Base-by-base conservation (phyloP, 2,113 vertebrate species). In the Psittacula cyanocephala region DNA sequence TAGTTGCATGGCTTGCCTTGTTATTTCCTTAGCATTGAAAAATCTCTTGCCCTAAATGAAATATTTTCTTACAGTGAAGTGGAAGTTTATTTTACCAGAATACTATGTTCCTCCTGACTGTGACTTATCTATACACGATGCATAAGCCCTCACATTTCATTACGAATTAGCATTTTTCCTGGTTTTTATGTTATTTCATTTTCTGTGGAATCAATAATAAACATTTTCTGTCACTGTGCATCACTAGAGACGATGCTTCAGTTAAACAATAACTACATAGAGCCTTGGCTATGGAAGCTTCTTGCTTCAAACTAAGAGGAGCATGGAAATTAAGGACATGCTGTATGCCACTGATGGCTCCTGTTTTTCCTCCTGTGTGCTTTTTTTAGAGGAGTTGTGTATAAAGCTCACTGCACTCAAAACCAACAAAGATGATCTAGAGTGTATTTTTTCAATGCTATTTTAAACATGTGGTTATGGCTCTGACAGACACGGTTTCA, bases 391-490 rank as follows among this genome's bases (percentile, higher is more conserved):
- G n/a, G 37, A 70, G 35, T 60, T 1, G 7, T 55, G 63, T 53
- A 72, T 65, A 86, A 69, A 79, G 41, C 37, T 91, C 68, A 39
- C 33, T 72, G 72, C 65, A 24, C 74, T 84, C 33, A 63, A 87
- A 96, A 87, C 2, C 77, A 95, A 65, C 67, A 59, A 67, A 76
- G 60, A 95, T 93, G 57, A 49, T 39, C 52, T 16, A 8, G n/a
- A 72, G 83, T 59, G 52, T 93, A 65, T 95, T 92, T 96, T 86
- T 95, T 77, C 90, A 76, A 3, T 43, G 88, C 95, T 97, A 96
- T 96, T 96, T 95, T 93, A 91, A 89, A 91, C 78, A 9, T 95
- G 95, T 93, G 95, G 95, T 97, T 96, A 76, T 49, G 88, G 88
- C 65, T 96, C 47, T 44, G 44, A 65, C 72, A 72, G 80, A 86